Percentiles rank a stretch among this genome's conserved stretches.
Conservation (phyloP, 2,888 invertebrate genomes). For the Euzetes globulus region DNA sequence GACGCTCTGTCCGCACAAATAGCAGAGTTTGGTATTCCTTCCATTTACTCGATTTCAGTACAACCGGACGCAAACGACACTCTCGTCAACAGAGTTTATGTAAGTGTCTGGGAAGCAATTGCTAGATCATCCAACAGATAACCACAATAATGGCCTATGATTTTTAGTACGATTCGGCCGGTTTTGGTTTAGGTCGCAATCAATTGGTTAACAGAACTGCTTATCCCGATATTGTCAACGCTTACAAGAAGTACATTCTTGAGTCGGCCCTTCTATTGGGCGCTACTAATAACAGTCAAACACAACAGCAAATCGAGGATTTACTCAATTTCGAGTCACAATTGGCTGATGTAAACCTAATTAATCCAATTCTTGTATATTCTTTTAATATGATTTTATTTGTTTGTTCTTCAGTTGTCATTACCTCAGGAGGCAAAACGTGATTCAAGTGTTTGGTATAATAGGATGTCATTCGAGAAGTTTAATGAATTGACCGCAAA, state of each 20-base stretch:
- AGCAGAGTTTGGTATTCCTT: background rate
- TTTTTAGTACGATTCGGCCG: background rate
- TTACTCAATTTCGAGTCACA: conserved; percentile 18
- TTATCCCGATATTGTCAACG: conserved; percentile 23
- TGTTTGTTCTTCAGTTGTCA: conserved; percentile 1
- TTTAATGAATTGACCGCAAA: conserved; percentile 45
- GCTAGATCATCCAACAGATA: background rate
- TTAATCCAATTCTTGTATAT: background rate
- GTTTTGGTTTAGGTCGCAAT: conserved; percentile 31
- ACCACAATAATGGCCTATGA: too few relatives aligned
- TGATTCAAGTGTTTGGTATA: conserved; percentile 44
- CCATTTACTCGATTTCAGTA: background rate
- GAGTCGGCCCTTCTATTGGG: conserved; percentile 33
- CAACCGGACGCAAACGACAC: conserved; percentile 28
- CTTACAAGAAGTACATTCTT: conserved; percentile 31
- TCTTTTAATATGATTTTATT: background rate
- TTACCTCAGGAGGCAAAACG: conserved; percentile 42
- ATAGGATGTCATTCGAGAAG: conserved; percentile 45
- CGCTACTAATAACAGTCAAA: conserved; percentile 19
- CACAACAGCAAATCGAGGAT: conserved; percentile 27
- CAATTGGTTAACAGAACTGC: conserved; percentile 1
- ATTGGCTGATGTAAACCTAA: conserved; percentile 22
- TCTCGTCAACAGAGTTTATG: conserved; percentile 6
- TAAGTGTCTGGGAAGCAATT: too few relatives aligned
- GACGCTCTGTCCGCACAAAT: background rate